phyloP scores from a whole-genome alignment of 2,113 vertebrate species.

The Phalacrocorax aristotelis region DNA sequence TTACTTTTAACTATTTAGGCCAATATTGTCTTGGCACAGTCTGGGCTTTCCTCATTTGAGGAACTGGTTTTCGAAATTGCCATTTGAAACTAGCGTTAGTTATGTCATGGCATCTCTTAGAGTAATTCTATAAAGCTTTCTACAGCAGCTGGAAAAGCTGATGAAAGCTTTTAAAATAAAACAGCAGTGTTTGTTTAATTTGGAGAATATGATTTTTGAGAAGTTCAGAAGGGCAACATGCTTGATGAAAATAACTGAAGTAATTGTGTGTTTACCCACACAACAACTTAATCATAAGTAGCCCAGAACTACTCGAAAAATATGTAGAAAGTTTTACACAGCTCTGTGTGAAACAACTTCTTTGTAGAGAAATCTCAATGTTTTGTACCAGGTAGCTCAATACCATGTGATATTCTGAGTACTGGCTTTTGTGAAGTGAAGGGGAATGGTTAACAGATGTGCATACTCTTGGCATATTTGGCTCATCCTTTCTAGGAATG shows the following conservation, averaged over 20 bases:
- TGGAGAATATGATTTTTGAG: neutral
- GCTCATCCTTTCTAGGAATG: neutral
- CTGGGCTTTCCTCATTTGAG: neutral
- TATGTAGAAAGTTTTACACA: neutral
- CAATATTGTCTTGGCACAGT: neutral
- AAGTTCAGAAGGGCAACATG: neutral
- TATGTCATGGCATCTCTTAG: neutral
- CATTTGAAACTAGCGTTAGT: conserved; percentile 11
- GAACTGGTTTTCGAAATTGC: conserved; percentile 19
- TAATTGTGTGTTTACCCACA: neutral
- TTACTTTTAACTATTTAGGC: conserved; percentile 19
- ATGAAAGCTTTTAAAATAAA: conserved; percentile 51
- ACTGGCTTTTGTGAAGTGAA: neutral
- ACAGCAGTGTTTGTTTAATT: conserved; percentile 42
- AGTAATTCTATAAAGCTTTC: conserved; percentile 4
- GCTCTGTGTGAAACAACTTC: neutral
- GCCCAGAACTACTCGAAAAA: neutral
- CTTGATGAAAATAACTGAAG: neutral
- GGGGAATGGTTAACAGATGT: neutral
- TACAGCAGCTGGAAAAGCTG: conserved; percentile 27
- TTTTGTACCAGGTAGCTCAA: neutral
- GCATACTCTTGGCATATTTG: neutral
- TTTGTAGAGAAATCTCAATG: neutral
- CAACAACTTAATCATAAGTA: neutral
- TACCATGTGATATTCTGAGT: neutral